Conservation (phyloP, 2,797 vertebrate genomes). For the Oreochromis mossambicus region DNA sequence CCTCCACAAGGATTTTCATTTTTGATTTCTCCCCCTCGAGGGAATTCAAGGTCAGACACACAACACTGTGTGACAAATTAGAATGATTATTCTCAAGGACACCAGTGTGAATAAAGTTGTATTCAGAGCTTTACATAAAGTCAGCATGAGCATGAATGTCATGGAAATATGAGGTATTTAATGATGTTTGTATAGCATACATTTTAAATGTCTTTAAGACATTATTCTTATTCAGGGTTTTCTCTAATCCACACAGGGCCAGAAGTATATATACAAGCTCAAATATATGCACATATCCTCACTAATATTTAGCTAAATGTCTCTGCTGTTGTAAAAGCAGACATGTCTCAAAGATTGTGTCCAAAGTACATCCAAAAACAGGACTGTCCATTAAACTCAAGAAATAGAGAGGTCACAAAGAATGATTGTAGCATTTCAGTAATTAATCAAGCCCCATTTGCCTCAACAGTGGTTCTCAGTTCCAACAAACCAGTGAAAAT, state of each 20-base stretch:
- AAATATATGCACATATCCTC: not conserved
- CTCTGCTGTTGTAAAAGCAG: not conserved
- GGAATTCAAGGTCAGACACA: constrained; percentile 3
- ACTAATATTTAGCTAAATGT: not conserved
- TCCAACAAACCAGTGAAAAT: not conserved
- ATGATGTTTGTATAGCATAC: not conserved
- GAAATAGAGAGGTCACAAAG: constrained; percentile 7
- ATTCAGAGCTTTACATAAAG: not conserved
- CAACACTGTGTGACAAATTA: not conserved
- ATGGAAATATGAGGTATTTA: not conserved
- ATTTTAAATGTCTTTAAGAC: not conserved
- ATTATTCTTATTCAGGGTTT: not conserved
- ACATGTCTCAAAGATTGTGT: not conserved
- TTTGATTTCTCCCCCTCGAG: not conserved
- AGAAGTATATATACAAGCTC: no score
- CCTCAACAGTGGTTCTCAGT: not conserved
- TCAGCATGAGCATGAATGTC: not conserved
- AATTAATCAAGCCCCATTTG: not conserved
- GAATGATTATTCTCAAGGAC: not conserved
- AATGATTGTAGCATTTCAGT: not conserved
- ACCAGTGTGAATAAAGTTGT: not conserved
- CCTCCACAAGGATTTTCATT: not conserved
- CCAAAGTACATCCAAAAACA: not conserved
- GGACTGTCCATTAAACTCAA: constrained; percentile 42
- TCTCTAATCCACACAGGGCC: not conserved